Evolutionary conservation across 1,140 invertebrate species (phyloP).

Genomic region (Camponotus floridanus): DNA sequence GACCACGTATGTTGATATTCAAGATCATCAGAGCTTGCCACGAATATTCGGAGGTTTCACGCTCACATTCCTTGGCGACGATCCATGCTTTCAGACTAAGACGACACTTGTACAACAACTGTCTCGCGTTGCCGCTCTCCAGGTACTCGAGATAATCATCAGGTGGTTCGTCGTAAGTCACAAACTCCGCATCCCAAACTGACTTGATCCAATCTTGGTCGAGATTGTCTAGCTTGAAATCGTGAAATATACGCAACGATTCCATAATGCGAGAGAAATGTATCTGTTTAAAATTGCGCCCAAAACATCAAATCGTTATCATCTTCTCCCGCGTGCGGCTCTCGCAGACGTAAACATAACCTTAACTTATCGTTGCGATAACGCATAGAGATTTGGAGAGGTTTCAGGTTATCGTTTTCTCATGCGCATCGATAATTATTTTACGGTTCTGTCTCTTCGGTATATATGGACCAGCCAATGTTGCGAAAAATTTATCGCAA

Average conservation of each 20-base stretch:
- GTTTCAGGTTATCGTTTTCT: conserved; percentile 71
- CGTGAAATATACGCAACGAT: conserved; percentile 78
- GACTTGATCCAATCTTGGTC: conserved; percentile 85
- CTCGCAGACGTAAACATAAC: conserved; percentile 76
- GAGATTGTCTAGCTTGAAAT: conserved; percentile 82
- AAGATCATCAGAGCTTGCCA: conserved; percentile 86
- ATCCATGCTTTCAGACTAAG: conserved; percentile 78
- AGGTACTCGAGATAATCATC: conserved; percentile 83
- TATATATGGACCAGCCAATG: not conserved
- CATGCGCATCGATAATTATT: conserved; percentile 44
- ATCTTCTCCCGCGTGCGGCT: conserved; percentile 21
- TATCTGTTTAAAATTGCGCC: conserved; percentile 42
- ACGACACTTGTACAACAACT: conserved; percentile 79
- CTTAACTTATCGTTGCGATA: conserved; percentile 72
- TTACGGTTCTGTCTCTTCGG: conserved; percentile 21
- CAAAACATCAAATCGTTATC: conserved; percentile 51
- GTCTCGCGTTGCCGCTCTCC: conserved; percentile 80
- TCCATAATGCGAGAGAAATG: conserved; percentile 75
- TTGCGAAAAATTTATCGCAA: not conserved
- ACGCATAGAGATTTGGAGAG: not conserved
- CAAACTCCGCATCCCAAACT: conserved; percentile 86
- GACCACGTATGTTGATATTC: conserved; percentile 84
- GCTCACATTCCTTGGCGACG: conserved; percentile 53
- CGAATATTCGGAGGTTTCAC: conserved; percentile 80
- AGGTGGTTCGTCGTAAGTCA: conserved; percentile 84